Evolutionary conservation across 2,113 vertebrate species (phyloP), one percentile per base, ranked within the genome.

Genomic region (Xiphophorus hellerii): DNA sequence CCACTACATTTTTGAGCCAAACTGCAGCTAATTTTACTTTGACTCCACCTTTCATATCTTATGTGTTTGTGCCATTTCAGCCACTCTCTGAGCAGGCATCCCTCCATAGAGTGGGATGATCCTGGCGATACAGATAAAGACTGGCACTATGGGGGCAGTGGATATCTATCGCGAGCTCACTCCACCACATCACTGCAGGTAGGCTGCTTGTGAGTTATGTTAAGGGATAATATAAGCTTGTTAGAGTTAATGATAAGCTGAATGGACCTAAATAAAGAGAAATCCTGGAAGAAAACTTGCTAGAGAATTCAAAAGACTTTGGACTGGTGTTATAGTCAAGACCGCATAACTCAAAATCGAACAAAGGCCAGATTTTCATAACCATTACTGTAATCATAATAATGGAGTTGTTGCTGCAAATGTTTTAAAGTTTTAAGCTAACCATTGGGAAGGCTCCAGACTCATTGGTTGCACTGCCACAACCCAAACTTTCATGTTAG

Each of bases 41-140:
- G 37, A 71, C 30, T 64, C 22, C 3, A 60, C 14, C 65, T 68
- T 48, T 78, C 54, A 7, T 14, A 71, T 27, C 37, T 42, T 25
- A 54, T 20, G 12, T 60, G 17, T 75, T 66, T 78, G 30, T 90
- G 54, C 71, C 30, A 25, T 84, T 84, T n/a, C 74, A 95, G 95
- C 81, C 95, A 95, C 77, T 94, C 93, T 54, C 76, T 94, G 30
- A 91, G 80, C 74, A 94, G 91, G 82, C 86, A 90, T 62, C 91
- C 88, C 13, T 92, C 89, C 78, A 92, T 87, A 77, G 91, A 90
- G 13, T 92, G 93, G 93, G 92, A 93, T 0, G 91, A 93, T 1
- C 62, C 84, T 0, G 86, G 72, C 29, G 93, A 93, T 11, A 79
- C 85, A 0, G 92, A 92, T 5, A 92, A 81, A 73, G 90, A 93